Percentiles rank a stretch among this genome's conserved stretches.
Conservation (phyloP, 2,797 vertebrate species). For the Chaetophractus vellerosus region DNA sequence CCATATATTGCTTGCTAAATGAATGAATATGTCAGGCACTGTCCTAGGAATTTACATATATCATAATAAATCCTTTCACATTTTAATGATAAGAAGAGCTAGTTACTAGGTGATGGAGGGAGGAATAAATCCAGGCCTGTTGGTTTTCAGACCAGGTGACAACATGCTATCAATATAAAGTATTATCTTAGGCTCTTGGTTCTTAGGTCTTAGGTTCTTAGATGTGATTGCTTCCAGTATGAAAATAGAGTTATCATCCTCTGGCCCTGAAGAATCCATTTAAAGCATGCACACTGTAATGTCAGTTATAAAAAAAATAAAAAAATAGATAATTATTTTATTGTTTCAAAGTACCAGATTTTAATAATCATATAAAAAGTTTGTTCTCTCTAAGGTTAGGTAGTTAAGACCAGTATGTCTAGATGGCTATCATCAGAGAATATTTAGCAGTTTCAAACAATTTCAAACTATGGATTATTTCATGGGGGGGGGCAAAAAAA, state of each 20-base stretch:
- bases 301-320: conserved; percentile 44
- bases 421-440: not conserved
- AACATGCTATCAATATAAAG: not conserved
- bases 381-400: not conserved
- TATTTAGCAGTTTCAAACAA: not conserved
- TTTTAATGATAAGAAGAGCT: not conserved
- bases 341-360: conserved; percentile 58
- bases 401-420: not conserved
- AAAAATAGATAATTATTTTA: conserved; percentile 27
- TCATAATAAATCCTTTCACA: not conserved
- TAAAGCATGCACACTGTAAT: conserved; percentile 42
- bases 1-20: not conserved
- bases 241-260: not conserved
- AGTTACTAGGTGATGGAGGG: not conserved
- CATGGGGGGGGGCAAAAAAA: conserved; percentile 20
- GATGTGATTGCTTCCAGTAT: not conserved
- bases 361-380: conserved; percentile 53
- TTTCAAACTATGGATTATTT: conserved; percentile 56
- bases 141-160: not conserved
- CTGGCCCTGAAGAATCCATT: conserved; percentile 32
- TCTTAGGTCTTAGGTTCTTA: conserved; percentile 5
- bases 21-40: not conserved
- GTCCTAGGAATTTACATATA: conserved; percentile 34
- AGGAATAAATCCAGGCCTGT: not conserved
- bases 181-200: not conserved